Conservation (phyloP, 1,140 invertebrate species). For the Wiebesia pumilae region DNA sequence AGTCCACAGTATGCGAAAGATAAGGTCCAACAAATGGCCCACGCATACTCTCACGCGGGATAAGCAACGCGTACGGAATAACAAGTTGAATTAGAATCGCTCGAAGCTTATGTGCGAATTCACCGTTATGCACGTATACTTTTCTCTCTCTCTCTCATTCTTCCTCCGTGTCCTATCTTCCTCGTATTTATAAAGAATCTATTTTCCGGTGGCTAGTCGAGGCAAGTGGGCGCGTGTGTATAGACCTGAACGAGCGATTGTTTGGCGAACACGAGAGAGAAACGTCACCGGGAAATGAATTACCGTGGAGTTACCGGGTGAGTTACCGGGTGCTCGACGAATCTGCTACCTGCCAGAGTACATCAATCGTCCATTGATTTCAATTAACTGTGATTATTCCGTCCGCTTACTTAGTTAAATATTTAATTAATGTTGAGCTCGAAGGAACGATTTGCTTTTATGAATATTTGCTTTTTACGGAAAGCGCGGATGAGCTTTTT, state of each 20-base stretch:
- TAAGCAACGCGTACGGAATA: background rate
- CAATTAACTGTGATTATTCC: slow-evolving; percentile 25
- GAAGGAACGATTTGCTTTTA: background rate
- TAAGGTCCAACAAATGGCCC: slow-evolving; percentile 29
- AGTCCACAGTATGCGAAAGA: background rate
- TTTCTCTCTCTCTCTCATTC: background rate
- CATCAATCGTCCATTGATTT: slow-evolving; percentile 1
- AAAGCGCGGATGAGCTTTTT: background rate
- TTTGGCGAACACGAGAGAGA: slow-evolving; percentile 35
- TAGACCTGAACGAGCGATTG: slow-evolving; percentile 32
- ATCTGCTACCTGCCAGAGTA: slow-evolving; percentile 23
- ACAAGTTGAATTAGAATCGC: slow-evolving; percentile 30
- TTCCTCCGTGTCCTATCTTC: background rate
- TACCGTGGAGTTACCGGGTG: background rate
- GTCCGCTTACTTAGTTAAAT: background rate
- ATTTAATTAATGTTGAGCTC: background rate
- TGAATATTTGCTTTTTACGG: background rate
- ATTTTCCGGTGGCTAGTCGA: slow-evolving; percentile 27
- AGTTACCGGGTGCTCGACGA: background rate
- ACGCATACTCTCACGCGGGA: background rate
- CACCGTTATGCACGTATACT: slow-evolving; percentile 19
- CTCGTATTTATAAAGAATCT: slow-evolving; percentile 37
- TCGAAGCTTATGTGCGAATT: slow-evolving; percentile 8
- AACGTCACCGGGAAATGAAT: background rate
- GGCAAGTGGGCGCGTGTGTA: slow-evolving; percentile 26